Base-by-base conservation (phyloP, 2,113 vertebrate genomes). In the Lophura nycthemera region DNA sequence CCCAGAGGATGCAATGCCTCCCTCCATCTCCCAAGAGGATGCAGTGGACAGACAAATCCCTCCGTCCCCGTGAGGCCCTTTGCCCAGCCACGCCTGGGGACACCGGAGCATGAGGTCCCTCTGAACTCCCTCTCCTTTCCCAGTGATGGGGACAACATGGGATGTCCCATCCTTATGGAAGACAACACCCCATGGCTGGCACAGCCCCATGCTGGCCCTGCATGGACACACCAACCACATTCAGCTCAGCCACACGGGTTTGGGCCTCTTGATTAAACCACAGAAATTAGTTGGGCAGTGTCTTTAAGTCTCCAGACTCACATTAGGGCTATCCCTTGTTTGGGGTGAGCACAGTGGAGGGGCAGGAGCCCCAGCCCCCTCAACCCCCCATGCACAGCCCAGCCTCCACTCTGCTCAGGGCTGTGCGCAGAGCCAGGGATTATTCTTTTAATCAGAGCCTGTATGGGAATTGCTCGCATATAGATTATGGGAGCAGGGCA, bases 241-340 rank as follows among this genome's bases (percentile, higher is more conserved):
- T 25, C 84, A 34, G 64, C 15, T 95, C 73, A 91, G 60, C 52
- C 57, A 7, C 75, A 2, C 2, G 9, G 56, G 71, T 90, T 81
- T 91, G 79, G 70, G 15, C 36, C 77, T 91, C 88, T 88, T 83
- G 38, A 95, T 93, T 95, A 95, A 91, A 93, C 65, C 89, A 92
- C 91, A 92, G 87, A 91, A 95, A 95, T 92, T 57, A 67, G 47
- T 89, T 92, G 60, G 89, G 38, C 45, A 29, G 25, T 21, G 3
- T 88, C 71, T 76, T 79, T 77, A 88, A 91, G 65, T 76, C 52
- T 83, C 57, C 42, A 32, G 22, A 22, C 25, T 83, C 71, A 78
- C 83, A 83, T 95, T 88, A 88, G 85, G 32, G 52, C 75, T 74
- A 36, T 88, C 17, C 25, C 65, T 80, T 9, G 1, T 43, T 2